Evolutionary conservation across 2,113 vertebrate genomes (phyloP).

Genomic region (Poeciliopsis turrubarensis): DNA sequence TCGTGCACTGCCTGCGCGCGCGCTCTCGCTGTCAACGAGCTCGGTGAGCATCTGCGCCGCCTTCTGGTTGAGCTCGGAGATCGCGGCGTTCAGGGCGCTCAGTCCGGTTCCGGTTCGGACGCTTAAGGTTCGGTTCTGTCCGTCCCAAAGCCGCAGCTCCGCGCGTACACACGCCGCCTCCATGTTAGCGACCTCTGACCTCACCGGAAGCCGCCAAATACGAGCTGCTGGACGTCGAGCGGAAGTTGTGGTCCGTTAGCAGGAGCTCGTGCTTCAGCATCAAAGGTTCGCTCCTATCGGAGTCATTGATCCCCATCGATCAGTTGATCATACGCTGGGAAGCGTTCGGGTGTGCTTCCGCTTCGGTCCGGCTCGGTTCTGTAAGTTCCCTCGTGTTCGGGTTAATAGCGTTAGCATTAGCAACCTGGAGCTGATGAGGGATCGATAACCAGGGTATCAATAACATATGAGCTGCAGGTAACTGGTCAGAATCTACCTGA

Average conservation of each 20-base stretch:
- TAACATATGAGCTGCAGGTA: not conserved
- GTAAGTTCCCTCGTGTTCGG: constrained; percentile 18
- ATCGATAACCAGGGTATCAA: not conserved
- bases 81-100: constrained; percentile 46
- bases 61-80: constrained; percentile 41
- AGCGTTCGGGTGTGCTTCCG: not conserved
- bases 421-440: constrained; percentile 2
- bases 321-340: too few species aligned
- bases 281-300: constrained; percentile 5
- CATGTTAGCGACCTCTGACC: constrained; percentile 44
- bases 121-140: constrained; percentile 40
- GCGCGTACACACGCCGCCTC: constrained; percentile 46
- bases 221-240: constrained; percentile 45
- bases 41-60: constrained; percentile 68
- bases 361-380: not conserved
- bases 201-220: not conserved
- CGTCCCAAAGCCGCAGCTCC: constrained; percentile 63
- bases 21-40: constrained; percentile 66
- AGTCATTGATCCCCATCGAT: not conserved
- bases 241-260: constrained; percentile 39
- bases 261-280: not conserved
- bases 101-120: constrained; percentile 57
- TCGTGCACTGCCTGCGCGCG: constrained; percentile 7
- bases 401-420: constrained; percentile 17
- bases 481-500: not conserved